These are phyloP conservation scores for Stenichneumon culpator DNA, from an alignment of 2,888 invertebrate species.

Conservation along the genomic window DNA sequence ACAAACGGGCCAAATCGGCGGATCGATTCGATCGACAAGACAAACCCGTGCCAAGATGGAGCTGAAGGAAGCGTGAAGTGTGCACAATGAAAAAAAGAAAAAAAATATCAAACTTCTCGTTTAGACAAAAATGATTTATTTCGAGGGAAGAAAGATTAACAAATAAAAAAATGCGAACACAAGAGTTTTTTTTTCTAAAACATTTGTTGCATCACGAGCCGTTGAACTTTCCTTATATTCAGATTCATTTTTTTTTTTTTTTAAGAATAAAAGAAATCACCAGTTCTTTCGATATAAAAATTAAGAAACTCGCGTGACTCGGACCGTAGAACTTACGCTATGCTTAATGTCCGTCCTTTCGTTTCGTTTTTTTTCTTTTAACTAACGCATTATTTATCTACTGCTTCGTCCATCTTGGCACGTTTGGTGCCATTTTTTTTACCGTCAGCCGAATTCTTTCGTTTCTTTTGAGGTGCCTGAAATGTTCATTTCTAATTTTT, in stretches of 20 bases:
- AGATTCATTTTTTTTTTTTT: not conserved
- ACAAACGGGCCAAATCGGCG: not conserved
- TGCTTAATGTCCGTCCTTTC: slow-evolving; percentile 64
- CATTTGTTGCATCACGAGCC: slow-evolving; percentile 40
- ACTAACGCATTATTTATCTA: slow-evolving; percentile 83
- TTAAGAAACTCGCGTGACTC: slow-evolving; percentile 59
- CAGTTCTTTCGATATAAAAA: slow-evolving; percentile 53
- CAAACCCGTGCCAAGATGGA: slow-evolving; percentile 76
- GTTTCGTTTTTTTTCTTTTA: slow-evolving; percentile 41
- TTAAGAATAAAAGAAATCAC: slow-evolving; percentile 53
- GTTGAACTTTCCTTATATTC: slow-evolving; percentile 33
- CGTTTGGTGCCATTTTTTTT: slow-evolving; percentile 85
- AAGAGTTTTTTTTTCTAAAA: slow-evolving; percentile 54
- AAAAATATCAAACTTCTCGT: slow-evolving; percentile 71
- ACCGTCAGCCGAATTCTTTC: slow-evolving; percentile 83
- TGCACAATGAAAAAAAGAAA: slow-evolving; percentile 77
- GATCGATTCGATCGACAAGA: not conserved
- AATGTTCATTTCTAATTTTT: slow-evolving; percentile 81
- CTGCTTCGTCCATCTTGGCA: slow-evolving; percentile 83
- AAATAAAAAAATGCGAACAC: slow-evolving; percentile 66
- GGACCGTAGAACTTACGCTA: slow-evolving; percentile 69
- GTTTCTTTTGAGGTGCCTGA: slow-evolving; percentile 85
- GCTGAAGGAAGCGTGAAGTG: slow-evolving; percentile 73
- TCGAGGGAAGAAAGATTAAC: slow-evolving; percentile 66
- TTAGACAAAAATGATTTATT: slow-evolving; percentile 70